Conservation (phyloP, 2,797 vertebrate genomes). For the Pampus argenteus region DNA sequence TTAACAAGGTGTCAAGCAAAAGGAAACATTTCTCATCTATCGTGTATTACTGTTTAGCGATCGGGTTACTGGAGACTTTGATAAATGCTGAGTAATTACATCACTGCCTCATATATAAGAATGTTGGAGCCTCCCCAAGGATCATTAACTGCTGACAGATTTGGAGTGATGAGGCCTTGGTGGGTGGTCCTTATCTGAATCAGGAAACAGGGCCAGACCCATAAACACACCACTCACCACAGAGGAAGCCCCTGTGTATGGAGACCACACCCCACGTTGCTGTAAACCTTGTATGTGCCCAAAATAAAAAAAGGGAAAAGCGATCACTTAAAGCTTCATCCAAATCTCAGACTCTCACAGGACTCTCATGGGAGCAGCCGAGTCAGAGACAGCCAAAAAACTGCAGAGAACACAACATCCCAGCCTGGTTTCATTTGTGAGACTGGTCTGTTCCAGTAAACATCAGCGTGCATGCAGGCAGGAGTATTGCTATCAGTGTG, state of each 20-base stretch:
- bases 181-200: slow-evolving; percentile 83
- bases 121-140: slow-evolving; percentile 59
- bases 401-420: slow-evolving; percentile 43
- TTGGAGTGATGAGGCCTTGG: slow-evolving; percentile 70
- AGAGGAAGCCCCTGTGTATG: slow-evolving; percentile 72
- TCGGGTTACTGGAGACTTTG: slow-evolving; percentile 63
- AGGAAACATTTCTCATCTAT: slow-evolving; percentile 45
- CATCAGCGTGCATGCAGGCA: slow-evolving; percentile 48
- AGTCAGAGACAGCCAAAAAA: slow-evolving; percentile 19
- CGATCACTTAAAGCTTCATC: slow-evolving; percentile 6
- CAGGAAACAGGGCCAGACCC: slow-evolving; percentile 79
- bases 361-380: slow-evolving; percentile 40
- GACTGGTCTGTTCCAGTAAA: slow-evolving; percentile 68
- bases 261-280: slow-evolving; percentile 74
- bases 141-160: slow-evolving; percentile 76
- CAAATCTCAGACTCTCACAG: slow-evolving; percentile 43
- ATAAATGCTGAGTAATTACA: slow-evolving; percentile 79
- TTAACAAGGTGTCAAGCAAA: slow-evolving; percentile 61
- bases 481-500: slow-evolving; percentile 59
- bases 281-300: slow-evolving; percentile 57
- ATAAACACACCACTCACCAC: slow-evolving; percentile 76
- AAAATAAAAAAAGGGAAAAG: slow-evolving; percentile 38
- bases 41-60: slow-evolving; percentile 50
- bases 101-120: slow-evolving; percentile 60
- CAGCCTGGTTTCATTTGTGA: slow-evolving; percentile 64